phyloP scores from a whole-genome alignment of 2,888 invertebrate genomes.

The Homarus gammarus region DNA sequence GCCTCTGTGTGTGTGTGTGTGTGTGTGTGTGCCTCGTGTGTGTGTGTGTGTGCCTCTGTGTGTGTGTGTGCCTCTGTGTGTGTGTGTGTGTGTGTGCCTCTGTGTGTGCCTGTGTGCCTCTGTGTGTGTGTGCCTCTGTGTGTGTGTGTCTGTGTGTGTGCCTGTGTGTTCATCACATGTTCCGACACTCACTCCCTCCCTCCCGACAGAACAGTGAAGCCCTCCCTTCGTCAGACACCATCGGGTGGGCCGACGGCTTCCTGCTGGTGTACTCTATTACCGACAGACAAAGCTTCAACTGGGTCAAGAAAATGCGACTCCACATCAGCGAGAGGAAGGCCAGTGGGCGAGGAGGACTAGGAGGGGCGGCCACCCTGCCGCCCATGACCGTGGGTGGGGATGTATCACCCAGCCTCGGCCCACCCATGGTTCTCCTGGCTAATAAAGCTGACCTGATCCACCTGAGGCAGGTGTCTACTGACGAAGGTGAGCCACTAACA shows the following conservation, averaged over 20 bases:
- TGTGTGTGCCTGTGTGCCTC: no score
- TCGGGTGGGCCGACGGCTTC: conserved; percentile 94
- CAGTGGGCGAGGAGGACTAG: conserved; percentile 45
- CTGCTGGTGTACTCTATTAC: conserved; percentile 91
- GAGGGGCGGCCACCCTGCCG: conserved; percentile 60
- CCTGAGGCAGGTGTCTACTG: conserved; percentile 88
- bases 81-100: no score
- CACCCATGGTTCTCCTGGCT: conserved; percentile 89
- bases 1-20: no score
- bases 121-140: no score
- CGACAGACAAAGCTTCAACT: conserved; percentile 84
- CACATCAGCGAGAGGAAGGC: conserved; percentile 81
- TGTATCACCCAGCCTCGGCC: conserved; percentile 58
- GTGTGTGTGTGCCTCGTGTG: no score
- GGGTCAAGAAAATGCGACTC: conserved; percentile 87
- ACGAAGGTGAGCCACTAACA: conserved; percentile 85
- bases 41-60: no score
- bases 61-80: no score
- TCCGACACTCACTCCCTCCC: not conserved
- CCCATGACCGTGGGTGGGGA: conserved; percentile 69
- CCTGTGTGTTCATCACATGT: no score
- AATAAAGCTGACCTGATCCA: conserved; percentile 95
- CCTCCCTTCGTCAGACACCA: conserved; percentile 86
- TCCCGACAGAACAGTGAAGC: conserved; percentile 85
- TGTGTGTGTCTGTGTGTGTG: no score